Base-by-base conservation (phyloP, 2,888 invertebrate species). In the Lepidocyrtoides sp. region DNA sequence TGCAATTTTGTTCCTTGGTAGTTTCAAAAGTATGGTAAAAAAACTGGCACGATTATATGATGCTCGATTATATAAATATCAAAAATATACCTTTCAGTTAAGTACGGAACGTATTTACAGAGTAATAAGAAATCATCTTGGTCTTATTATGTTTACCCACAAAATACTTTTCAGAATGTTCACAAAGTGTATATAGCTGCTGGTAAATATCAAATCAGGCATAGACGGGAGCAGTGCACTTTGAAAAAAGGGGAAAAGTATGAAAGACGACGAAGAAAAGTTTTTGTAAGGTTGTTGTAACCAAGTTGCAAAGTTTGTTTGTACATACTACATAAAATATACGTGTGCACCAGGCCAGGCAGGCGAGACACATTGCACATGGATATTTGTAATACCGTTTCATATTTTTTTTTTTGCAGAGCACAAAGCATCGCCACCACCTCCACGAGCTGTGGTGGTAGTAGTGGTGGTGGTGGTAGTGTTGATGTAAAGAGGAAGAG, bases 401-500 rank as follows among this genome's bases (percentile, higher is more conserved):
- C 20, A 12, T 1, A 26, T 60, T 23, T 32, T 29, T 2, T 2
- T 66, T 66, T 32, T 60, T 60, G 26, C 32, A 32, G 66, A 5
- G 26, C n/a, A n/a, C n/a, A 4, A 23, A 66, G n/a, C 36, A 36
- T 36, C 3, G 36, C 36, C 2, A 12, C 51, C 8, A 26, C 23
- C 23, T 17, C 3, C 20, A 60, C 60, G 26, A 60, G n/a, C n/a
- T n/a, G n/a, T n/a, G n/a, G n/a, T n/a, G n/a, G n/a, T n/a, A n/a
- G n/a, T n/a, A n/a, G n/a, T n/a, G n/a, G n/a, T n/a, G n/a, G n/a
- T n/a, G n/a, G n/a, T n/a, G n/a, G n/a, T n/a, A n/a, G n/a, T n/a
- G n/a, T n/a, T n/a, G n/a, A n/a, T n/a, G 60, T 60, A 26, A 8
- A 60, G 32, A 66, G 66, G 66, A 66, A 66, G 66, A 32, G 20